Evolutionary conservation across 35 echinoderm and acorn worm species (phyloP), one percentile per base, ranked within the genome.

Genomic region (Heliocidaris erythrogramma): DNA sequence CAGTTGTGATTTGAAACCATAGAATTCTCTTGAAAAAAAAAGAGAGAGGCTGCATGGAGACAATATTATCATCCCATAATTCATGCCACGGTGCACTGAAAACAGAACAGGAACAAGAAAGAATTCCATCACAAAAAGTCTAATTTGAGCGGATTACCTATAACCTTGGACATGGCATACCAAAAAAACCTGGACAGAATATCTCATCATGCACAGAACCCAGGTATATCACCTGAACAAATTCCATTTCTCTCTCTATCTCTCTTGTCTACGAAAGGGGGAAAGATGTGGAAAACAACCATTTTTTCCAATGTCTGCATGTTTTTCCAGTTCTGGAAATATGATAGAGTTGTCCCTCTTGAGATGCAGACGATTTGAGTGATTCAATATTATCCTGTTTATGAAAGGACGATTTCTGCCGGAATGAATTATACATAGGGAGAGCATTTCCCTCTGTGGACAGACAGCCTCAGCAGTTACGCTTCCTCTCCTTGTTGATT

Each of bases 81-180:
- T 27, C 65, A 78, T 27, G 65, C 65, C 14, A 78, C 7, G 17
- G 17, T 78, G 27, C 27, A 21, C 21, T 0, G 65, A 78, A 78
- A 78, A 78, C 65, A 78, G 65, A 78, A 78, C 18, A 24, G 27
- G 65, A 78, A 78, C 27, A 4, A 7, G 5, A 5, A 21, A 7
- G 65, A 78, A 78, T 78, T 78, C 65, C 65, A 78, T 78, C 27
- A n/a, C 65, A 78, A 78, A 78, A 78, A 78, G 61, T 24, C 65
- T 18, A 78, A 78, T 78, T 78, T 78, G 21, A 78, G 65, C 65
- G 27, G 65, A 78, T 78, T 78, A 78, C 65, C 65, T n/a, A 6
- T 78, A 78, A 78, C 65, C 65, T 78, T 78, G 65, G 65, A 27
- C 65, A 78, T 78, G 65, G 65, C 65, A 78, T 78, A 78, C 65